A percentile compares a stretch with the other conserved stretches of the same genome.
These are phyloP conservation scores for Garra rufa DNA, from an alignment of 2,113 vertebrate genomes.

Conservation along the genomic window DNA sequence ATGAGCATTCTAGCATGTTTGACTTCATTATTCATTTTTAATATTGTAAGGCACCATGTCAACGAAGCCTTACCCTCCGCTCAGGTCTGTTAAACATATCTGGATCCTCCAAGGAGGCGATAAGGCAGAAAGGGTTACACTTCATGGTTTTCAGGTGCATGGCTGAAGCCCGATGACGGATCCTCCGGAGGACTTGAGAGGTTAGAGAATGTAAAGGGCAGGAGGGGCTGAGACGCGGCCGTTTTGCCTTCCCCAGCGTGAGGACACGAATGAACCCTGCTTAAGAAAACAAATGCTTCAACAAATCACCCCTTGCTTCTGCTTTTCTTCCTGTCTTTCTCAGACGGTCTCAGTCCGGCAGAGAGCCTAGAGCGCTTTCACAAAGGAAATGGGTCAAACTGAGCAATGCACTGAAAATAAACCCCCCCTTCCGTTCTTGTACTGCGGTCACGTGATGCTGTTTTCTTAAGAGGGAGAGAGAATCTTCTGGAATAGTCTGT, in stretches of 20 bases:
- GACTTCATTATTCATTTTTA: background rate
- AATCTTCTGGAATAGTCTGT: constrained; percentile 38
- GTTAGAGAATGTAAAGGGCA: constrained; percentile 52
- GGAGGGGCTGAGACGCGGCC: constrained; percentile 47
- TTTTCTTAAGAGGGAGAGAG: background rate
- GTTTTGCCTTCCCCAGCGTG: constrained; percentile 62
- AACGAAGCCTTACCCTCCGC: constrained; percentile 79
- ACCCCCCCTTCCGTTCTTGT: background rate
- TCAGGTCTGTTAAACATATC: constrained; percentile 87
- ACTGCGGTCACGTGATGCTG: background rate
- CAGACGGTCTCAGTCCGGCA: background rate
- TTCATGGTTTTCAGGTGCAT: constrained; percentile 94
- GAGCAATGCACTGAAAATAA: background rate
- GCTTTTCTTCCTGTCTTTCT: constrained; percentile 26
- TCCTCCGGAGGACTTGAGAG: constrained; percentile 49
- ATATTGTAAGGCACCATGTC: constrained; percentile 9
- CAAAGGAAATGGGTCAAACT: constrained; percentile 36
- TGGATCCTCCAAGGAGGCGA: constrained; percentile 84
- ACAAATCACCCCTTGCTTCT: background rate
- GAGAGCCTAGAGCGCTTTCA: constrained; percentile 17
- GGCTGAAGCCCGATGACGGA: constrained; percentile 56
- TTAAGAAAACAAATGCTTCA: constrained; percentile 40
- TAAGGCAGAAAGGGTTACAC: constrained; percentile 87
- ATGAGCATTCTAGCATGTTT: background rate
- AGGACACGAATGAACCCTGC: constrained; percentile 21